Base-by-base conservation (phyloP, 2,113 vertebrate species). In the Anarrhichthys ocellatus region DNA sequence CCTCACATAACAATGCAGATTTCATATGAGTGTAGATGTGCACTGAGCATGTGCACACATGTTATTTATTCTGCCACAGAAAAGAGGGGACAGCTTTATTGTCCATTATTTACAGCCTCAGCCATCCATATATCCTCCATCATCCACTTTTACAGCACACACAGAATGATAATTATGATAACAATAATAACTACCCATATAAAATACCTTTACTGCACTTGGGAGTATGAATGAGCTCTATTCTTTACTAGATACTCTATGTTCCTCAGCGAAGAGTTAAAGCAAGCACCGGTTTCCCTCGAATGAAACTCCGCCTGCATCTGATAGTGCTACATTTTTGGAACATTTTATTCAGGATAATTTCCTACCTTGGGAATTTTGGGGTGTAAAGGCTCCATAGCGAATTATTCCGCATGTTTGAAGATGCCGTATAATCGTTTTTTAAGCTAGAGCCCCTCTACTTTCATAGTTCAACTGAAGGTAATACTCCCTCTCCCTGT, bases 111-210 rank as follows among this genome's bases (percentile, higher is more conserved):
- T 91, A 92, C 74, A 80, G 80, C 86, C 87, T 83, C 86, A 74
- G 65, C 65, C 86, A 71, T 64, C 80, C 83, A 91, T 85, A 87
- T 80, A 78, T 85, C 81, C 82, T 92, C 84, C 83, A 87, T 89
- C 90, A 92, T 87, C 89, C 78, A 20, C 80, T 87, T 90, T 87
- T 88, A 88, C 84, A 73, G 84, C 65, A 86, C 86, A 84, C 69
- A 32, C 56, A 66, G 78, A 92, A 87, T 89, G 80, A 92, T 87
- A 89, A 93, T 86, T 80, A 89, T 91, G 84, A 92, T 87, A 89
- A 93, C 90, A 91, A 89, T 86, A 91, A 91, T 92, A 93, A 92
- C 73, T 85, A 87, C 85, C 90, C 83, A 79, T 89, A 93, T 93
- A 83, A 93, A 93, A 90, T 76, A 81, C 81, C 63, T 86, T 92